Conservation (phyloP, 2,888 invertebrate genomes). For the Sepiola atlantica region DNA sequence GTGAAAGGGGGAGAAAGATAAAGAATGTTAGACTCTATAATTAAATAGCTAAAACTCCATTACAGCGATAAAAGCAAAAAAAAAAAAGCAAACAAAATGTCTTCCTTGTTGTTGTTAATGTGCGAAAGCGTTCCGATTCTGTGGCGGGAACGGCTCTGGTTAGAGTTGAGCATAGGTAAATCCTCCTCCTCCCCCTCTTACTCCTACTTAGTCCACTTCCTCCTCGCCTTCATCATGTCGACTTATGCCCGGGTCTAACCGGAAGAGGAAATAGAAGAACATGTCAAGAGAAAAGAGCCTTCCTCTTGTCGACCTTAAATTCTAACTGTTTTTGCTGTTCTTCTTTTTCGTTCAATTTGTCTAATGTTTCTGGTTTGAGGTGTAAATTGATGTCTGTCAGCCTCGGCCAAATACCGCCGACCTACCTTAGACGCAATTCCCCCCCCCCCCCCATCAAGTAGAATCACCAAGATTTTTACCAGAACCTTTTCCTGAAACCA, state of each 20-base stretch:
- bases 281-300: neutral
- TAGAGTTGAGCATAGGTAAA: too few species aligned
- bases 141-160: too few species aligned
- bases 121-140: neutral
- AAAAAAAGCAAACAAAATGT: neutral
- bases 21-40: neutral
- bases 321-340: neutral
- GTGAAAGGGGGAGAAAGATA: too few species aligned
- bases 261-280: neutral
- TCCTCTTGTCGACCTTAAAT: neutral
- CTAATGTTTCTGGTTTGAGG: neutral
- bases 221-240: neutral
- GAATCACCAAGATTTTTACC: neutral
- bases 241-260: neutral
- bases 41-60: neutral
- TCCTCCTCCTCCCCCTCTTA: too few species aligned
- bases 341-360: neutral
- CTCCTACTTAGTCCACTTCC: neutral
- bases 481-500: neutral
- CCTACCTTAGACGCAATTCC: neutral
- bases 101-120: neutral
- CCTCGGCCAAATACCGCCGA: too few species aligned
- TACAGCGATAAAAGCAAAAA: neutral
- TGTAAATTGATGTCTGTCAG: neutral
- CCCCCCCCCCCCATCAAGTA: neutral